A percentile compares a stretch with the other conserved stretches of the same genome.
phyloP scores from a whole-genome alignment of 2,113 vertebrate species.

The Pontoporia blainvillei region DNA sequence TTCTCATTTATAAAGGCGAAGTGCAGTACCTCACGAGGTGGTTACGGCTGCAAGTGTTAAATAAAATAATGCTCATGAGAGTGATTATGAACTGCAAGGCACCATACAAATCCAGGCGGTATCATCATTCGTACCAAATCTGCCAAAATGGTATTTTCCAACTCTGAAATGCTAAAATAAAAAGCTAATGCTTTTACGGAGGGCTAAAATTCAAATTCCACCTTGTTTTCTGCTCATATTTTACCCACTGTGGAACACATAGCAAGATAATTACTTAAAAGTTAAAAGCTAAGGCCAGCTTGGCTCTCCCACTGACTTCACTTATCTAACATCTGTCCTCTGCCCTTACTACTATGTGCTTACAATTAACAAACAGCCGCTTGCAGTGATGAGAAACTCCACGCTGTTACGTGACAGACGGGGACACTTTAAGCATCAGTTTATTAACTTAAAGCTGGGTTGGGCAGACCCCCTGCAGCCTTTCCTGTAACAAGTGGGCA shows the following conservation, averaged over 20 bases:
- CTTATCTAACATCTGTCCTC: conserved; percentile 41
- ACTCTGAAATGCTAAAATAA: neutral
- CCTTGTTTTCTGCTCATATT: neutral
- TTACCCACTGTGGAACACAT: neutral
- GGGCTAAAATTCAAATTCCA: neutral
- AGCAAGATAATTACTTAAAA: neutral
- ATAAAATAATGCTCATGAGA: neutral
- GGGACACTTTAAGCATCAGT: neutral
- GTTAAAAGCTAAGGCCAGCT: neutral
- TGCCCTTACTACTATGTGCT: conserved; percentile 39
- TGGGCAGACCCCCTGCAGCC: neutral
- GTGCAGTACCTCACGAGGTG: neutral
- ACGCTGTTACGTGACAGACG: neutral
- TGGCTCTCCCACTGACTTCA: neutral
- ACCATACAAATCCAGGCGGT: neutral
- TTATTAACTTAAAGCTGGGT: neutral
- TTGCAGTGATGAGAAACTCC: neutral
- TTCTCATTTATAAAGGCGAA: neutral
- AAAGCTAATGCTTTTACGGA: neutral
- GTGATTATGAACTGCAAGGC: neutral
- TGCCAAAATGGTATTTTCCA: neutral
- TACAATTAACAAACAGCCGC: conserved; percentile 32
- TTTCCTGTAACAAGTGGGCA: neutral
- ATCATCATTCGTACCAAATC: neutral
- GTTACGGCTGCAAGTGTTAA: neutral